Base-by-base conservation (phyloP, 2,797 vertebrate genomes). In the Falco rusticolus region DNA sequence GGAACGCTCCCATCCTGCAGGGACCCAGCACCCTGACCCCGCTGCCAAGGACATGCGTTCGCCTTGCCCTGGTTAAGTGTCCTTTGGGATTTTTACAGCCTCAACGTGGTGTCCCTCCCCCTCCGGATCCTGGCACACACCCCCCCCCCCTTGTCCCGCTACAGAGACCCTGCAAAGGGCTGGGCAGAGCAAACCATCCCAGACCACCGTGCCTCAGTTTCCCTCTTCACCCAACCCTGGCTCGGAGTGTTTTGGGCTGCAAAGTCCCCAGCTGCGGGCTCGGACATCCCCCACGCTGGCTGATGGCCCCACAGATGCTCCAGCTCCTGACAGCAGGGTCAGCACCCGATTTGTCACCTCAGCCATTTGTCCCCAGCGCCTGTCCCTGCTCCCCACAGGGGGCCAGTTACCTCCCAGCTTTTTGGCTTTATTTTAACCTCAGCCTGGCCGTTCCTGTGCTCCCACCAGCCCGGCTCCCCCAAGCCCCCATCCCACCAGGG, bases 361-460 rank as follows among this genome's bases (percentile, higher is more conserved):
- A 19, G 54, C 41, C 50, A n/a, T 24, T 64, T 45, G 64, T 60
- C 41, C 63, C 3, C 34, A 2, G 17, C 10, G 1, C 20, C 48
- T 0, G 1, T 13, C n/a, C 50, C 64, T 37, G 8, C 43, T 60
- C 37, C 53, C 31, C 2, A 0, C 25, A 13, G 47, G 16, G 15
- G 25, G 7, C 6, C 29, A 5, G 43, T 17, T 6, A n/a, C n/a
- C 33, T 11, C 54, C n/a, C 5, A 6, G 9, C 20, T 50, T 50
- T 80, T 28, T 4, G 31, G 48, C 21, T 80, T 39, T n/a, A n/a
- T 39, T 72, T 74, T 29, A 11, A 33, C 33, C 31, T 14, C 33
- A 15, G 21, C n/a, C 81, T 1, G 7, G 25, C 0, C 25, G 6
- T 1, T 63, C 41, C 43, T 4, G 5, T 0, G 16, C n/a, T 48